Conservation (phyloP, 2,113 vertebrate genomes). For the Alligator sinensis region DNA sequence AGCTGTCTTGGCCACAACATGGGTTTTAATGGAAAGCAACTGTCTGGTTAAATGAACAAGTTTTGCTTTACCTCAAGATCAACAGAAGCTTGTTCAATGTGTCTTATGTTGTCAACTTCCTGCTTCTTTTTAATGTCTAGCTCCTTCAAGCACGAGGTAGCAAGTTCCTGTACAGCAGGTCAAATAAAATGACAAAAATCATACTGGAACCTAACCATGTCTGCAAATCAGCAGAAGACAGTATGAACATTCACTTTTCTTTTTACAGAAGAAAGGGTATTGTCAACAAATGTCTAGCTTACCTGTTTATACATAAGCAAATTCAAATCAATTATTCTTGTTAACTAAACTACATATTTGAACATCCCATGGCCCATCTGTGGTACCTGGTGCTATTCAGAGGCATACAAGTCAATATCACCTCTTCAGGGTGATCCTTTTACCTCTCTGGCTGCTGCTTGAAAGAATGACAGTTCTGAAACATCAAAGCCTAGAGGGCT, state of each 20-base stretch:
- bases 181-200: conserved; percentile 8
- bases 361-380: neutral
- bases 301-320: neutral
- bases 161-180: conserved; percentile 64
- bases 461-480: too few species aligned
- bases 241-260: neutral
- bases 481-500: too few species aligned
- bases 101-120: conserved; percentile 66
- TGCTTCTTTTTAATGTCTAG: conserved; percentile 72
- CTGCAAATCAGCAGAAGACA: neutral
- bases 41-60: neutral
- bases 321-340: neutral
- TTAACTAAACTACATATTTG: neutral
- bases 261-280: neutral
- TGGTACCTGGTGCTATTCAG: neutral
- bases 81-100: conserved; percentile 57
- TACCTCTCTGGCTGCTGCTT: too few species aligned
- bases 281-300: neutral
- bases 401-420: neutral
- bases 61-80: conserved; percentile 73
- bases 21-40: neutral
- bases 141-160: conserved; percentile 64
- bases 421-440: neutral
- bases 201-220: neutral
- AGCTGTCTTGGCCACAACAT: neutral